Percentiles rank a stretch among this genome's conserved stretches.
These are phyloP conservation scores for Cordilura impudica DNA, from an alignment of 2,888 invertebrate genomes.

Conservation along the genomic window DNA sequence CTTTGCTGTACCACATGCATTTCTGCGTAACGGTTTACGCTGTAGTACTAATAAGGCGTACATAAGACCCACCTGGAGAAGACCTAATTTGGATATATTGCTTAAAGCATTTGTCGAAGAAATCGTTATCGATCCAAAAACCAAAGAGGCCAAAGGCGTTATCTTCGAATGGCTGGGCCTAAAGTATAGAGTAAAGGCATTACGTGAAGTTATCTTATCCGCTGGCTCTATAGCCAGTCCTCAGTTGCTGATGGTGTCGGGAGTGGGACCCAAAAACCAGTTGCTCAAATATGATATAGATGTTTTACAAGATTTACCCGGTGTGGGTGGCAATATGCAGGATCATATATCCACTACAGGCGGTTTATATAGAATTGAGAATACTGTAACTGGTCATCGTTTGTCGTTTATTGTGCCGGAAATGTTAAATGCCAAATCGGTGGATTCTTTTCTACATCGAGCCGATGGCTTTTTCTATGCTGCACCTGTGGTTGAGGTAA, in stretches of 20 bases:
- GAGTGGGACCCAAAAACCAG: conserved; percentile 85
- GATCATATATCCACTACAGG: conserved; percentile 91
- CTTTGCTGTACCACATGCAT: conserved; percentile 87
- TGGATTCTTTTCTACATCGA: conserved; percentile 82
- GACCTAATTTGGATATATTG: conserved; percentile 87
- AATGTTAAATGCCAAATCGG: conserved; percentile 81
- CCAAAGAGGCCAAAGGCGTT: conserved; percentile 83
- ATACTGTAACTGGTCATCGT: conserved; percentile 80
- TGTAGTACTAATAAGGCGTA: conserved; percentile 92
- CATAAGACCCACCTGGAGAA: conserved; percentile 82
- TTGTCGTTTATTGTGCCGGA: conserved; percentile 85
- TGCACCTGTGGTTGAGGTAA: conserved; percentile 87
- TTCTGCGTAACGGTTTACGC: conserved; percentile 86
- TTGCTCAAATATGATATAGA: conserved; percentile 82
- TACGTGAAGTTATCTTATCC: conserved; percentile 89
- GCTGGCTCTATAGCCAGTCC: conserved; percentile 92
- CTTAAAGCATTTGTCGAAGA: conserved; percentile 84
- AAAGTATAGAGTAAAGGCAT: conserved; percentile 80
- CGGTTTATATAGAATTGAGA: conserved; percentile 84
- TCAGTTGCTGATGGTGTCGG: conserved; percentile 91
- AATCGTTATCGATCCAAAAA: conserved; percentile 81
- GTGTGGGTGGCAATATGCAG: conserved; percentile 89
- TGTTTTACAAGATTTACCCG: conserved; percentile 82
- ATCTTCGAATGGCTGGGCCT: conserved; percentile 78
- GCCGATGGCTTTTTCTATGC: conserved; percentile 85